Conservation (phyloP, 2,113 vertebrate species). For the Poecilia latipinna region DNA sequence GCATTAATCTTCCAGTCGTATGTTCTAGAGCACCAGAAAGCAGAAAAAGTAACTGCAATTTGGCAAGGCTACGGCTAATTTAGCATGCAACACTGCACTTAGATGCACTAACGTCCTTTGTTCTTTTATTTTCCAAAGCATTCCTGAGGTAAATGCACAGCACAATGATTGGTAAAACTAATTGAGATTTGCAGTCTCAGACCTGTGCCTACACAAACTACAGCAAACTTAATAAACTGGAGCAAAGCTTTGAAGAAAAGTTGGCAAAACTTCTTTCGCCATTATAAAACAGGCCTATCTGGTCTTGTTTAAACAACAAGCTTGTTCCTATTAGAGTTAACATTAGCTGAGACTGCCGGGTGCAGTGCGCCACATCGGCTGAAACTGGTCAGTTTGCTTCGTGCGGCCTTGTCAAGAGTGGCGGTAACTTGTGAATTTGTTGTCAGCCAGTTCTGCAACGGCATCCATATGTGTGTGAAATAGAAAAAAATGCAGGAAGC, state of each 20-base stretch:
- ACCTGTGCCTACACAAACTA: neutral
- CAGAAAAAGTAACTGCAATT: neutral
- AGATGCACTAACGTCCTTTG: neutral
- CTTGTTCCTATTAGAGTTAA: no score
- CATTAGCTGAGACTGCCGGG: no score
- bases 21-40: neutral
- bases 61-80: neutral
- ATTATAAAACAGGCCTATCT: neutral
- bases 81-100: neutral
- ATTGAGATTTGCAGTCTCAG: neutral
- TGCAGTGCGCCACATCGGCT: no score
- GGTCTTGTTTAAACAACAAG: no score
- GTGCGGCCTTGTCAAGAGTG: no score
- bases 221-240: neutral
- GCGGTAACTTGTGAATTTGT: no score
- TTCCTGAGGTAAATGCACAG: no score
- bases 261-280: neutral
- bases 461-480: no score
- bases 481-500: no score
- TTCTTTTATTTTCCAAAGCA: neutral
- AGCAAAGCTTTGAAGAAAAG: neutral
- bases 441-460: no score
- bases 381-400: no score
- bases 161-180: no score
- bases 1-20: neutral